Evolutionary conservation across 1,140 invertebrate species (phyloP).

Genomic region (Phymastichus coffea): DNA sequence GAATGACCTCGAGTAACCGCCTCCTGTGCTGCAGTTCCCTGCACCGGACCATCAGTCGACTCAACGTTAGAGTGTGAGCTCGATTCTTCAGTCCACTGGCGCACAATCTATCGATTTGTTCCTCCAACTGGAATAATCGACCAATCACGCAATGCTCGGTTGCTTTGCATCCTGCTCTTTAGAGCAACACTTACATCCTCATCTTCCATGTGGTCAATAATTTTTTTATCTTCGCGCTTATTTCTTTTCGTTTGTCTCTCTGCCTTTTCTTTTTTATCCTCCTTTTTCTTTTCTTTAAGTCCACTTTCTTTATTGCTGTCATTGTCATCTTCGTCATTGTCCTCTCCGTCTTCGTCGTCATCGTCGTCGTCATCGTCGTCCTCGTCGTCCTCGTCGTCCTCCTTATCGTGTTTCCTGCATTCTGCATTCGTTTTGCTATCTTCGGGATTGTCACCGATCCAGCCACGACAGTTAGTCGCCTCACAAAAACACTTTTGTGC

Average conservation of each 20-base stretch:
- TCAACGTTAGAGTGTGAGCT: constrained; percentile 82
- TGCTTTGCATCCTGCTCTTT: no score
- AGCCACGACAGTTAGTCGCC: constrained; percentile 82
- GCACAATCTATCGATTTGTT: constrained; percentile 74
- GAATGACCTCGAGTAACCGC: constrained; percentile 69
- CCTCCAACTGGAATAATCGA: constrained; percentile 65
- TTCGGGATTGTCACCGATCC: constrained; percentile 86
- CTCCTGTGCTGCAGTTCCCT: constrained; percentile 75
- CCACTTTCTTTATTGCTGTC: constrained; percentile 41
- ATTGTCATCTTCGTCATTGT: constrained; percentile 55
- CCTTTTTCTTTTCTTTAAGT: constrained; percentile 40
- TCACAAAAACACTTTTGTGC: constrained; percentile 95
- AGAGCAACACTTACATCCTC: constrained; percentile 64
- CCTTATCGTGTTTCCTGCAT: constrained; percentile 37
- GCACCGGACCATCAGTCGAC: constrained; percentile 88
- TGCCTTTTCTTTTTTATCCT: constrained; percentile 50
- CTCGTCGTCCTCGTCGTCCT: constrained; percentile 40
- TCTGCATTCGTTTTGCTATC: constrained; percentile 62
- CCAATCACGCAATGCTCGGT: no score
- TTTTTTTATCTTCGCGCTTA: constrained; percentile 52
- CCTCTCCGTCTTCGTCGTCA: constrained; percentile 60
- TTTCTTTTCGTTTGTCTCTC: constrained; percentile 44
- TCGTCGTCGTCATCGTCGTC: constrained; percentile 48
- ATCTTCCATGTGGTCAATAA: constrained; percentile 62
- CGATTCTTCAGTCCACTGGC: constrained; percentile 82